Percentiles rank a stretch among this genome's conserved stretches.
phyloP scores from a whole-genome alignment of 2,888 invertebrate species.

The Tenodera sinensis region DNA sequence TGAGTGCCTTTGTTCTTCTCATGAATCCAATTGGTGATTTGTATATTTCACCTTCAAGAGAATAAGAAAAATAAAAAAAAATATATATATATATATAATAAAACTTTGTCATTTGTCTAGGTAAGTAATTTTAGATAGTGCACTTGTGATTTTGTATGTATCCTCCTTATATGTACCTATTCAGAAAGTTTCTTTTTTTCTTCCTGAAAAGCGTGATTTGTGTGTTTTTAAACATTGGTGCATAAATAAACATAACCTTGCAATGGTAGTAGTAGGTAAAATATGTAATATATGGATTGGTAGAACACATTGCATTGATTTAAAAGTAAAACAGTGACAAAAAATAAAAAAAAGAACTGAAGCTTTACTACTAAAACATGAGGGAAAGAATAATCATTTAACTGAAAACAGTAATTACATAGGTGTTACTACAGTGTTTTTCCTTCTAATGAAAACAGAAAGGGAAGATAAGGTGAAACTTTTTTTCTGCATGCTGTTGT shows the following conservation, averaged over 20 bases:
- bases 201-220: background rate
- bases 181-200: background rate
- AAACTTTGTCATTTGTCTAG: background rate
- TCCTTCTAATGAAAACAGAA: background rate
- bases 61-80: background rate
- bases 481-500: background rate
- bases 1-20: conserved; percentile 29
- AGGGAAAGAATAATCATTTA: background rate
- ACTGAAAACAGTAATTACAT: background rate
- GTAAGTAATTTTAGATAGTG: background rate
- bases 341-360: background rate
- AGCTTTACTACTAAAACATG: background rate
- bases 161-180: background rate
- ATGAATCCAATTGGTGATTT: background rate
- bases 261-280: background rate
- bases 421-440: background rate
- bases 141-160: background rate
- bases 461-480: background rate
- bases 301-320: background rate
- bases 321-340: background rate
- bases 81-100: background rate
- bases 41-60: background rate
- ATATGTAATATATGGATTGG: background rate
- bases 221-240: background rate
- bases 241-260: background rate